phyloP scores from a whole-genome alignment of 2,113 vertebrate genomes.

The Rostratula benghalensis region DNA sequence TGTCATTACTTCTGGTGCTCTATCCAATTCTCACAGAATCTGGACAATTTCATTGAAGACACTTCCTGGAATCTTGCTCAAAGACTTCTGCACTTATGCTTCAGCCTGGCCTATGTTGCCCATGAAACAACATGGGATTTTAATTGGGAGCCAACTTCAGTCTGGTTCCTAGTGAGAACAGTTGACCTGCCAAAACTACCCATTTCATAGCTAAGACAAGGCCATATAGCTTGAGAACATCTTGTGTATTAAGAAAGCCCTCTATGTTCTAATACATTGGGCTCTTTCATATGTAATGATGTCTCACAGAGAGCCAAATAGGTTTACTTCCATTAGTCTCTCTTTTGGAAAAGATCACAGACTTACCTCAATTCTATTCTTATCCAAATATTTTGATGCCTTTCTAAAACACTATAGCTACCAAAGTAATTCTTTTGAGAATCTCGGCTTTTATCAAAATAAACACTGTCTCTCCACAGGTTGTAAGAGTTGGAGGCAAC shows the following conservation, averaged over 20 bases:
- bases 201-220: not conserved
- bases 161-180: not conserved
- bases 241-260: not conserved
- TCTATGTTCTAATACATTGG: not conserved
- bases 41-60: not conserved
- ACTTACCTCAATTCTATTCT: not conserved
- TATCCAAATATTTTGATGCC: not conserved
- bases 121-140: not conserved
- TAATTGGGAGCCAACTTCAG: not conserved
- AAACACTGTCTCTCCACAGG: not conserved
- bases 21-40: not conserved
- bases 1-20: not conserved
- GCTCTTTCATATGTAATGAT: accelerated
- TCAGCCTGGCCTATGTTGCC: not conserved
- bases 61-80: not conserved
- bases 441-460: not conserved
- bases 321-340: not conserved
- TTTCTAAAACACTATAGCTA: not conserved
- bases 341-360: not conserved
- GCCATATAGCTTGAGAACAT: not conserved
- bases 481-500: not conserved
- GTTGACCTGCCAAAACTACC: not conserved
- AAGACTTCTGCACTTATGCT: not conserved
- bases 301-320: not conserved
- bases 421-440: not conserved